A percentile compares a stretch with the other conserved stretches of the same genome.
Evolutionary conservation across 2,888 invertebrate genomes (phyloP).

Genomic region (Hymenopus coronatus): DNA sequence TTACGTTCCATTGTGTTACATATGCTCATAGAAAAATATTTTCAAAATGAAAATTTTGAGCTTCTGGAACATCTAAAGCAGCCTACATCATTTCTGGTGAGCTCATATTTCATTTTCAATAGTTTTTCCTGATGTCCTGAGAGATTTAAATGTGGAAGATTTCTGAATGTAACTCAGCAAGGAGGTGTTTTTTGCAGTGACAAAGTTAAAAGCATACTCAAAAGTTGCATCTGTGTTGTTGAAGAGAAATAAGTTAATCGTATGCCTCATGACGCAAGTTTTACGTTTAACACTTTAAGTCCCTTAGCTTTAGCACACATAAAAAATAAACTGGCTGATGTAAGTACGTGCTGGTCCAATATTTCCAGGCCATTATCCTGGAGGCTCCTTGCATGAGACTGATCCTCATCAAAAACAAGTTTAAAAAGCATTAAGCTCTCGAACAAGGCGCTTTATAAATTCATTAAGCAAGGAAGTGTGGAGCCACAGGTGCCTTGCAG

Average conservation of each 20-base stretch:
- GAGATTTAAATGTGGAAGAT: no score
- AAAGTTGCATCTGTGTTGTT: neutral
- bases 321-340: neutral
- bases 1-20: no score
- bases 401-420: neutral
- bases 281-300: neutral
- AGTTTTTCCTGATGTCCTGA: no score
- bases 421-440: neutral
- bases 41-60: no score
- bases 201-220: no score
- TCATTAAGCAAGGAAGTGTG: neutral
- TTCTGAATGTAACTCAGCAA: no score
- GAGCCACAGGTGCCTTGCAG: neutral
- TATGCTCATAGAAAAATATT: no score
- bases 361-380: neutral
- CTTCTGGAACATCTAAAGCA: no score
- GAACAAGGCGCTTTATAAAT: neutral
- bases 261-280: neutral
- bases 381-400: neutral
- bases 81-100: no score
- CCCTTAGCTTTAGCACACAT: neutral
- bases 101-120: no score
- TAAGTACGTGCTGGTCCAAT: neutral
- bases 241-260: neutral
- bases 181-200: no score